These are phyloP conservation scores for Camelus bactrianus DNA, from an alignment of 2,113 vertebrate species.

Conservation along the genomic window DNA sequence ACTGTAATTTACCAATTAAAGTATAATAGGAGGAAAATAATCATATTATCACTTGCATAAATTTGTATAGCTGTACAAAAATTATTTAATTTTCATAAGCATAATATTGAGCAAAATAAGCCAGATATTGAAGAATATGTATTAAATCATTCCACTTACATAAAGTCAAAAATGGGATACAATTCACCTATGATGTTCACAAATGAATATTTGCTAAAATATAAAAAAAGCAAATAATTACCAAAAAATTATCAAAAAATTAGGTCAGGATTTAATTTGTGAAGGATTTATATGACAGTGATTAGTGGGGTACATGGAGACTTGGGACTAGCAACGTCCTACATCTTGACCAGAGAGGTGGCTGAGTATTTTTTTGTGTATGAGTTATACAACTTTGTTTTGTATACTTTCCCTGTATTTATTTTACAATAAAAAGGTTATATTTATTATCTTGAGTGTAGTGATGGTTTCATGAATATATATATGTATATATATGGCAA, in stretches of 20 bases:
- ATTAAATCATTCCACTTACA: neutral
- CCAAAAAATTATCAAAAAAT: neutral
- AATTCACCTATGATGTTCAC: neutral
- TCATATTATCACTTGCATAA: neutral
- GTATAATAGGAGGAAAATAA: neutral
- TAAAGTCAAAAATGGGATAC: neutral
- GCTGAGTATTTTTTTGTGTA: neutral
- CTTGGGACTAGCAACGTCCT: neutral
- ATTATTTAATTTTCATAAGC: neutral
- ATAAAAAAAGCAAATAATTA: neutral
- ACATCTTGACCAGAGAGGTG: neutral
- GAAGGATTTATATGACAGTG: neutral
- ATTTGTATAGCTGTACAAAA: neutral
- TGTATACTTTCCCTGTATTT: neutral
- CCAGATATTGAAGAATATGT: neutral
- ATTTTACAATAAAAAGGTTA: neutral
- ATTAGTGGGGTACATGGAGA: accelerated
- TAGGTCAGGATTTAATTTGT: neutral
- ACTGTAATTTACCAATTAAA: neutral
- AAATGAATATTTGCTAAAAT: neutral
- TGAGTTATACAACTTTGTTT: neutral
- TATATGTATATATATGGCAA: neutral
- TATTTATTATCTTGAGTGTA: neutral
- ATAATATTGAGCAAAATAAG: neutral
- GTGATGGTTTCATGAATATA: neutral